phyloP scores from a whole-genome alignment of 2,888 invertebrate species.

The Hydroisotoma schaefferi region DNA sequence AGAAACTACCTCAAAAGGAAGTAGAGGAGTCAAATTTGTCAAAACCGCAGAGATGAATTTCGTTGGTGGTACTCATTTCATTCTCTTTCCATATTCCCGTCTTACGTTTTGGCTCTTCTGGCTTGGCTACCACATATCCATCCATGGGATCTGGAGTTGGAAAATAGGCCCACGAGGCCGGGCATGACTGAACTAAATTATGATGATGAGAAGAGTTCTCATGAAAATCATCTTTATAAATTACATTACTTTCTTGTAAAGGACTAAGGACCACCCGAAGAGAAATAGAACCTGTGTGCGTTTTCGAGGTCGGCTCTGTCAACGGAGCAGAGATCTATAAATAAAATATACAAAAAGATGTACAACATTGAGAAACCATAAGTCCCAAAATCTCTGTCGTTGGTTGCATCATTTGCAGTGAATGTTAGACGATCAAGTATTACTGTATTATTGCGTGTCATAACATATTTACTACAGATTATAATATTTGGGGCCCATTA shows the following conservation, averaged over 20 bases:
- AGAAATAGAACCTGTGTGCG: background rate
- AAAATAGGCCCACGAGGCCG: no score
- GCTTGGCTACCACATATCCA: no score
- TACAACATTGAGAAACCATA: no score
- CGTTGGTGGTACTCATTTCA: background rate
- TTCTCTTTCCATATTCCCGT: background rate
- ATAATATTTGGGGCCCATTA: no score
- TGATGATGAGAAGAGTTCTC: background rate
- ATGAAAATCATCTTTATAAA: background rate
- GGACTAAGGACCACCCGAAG: conserved; percentile 2
- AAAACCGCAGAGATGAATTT: background rate
- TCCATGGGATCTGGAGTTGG: no score
- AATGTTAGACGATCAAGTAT: background rate
- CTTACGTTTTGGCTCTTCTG: background rate
- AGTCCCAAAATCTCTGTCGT: no score
- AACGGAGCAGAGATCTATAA: background rate
- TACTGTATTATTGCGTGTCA: no score
- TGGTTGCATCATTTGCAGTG: no score
- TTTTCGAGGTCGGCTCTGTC: background rate
- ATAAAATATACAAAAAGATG: no score
- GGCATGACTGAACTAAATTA: background rate
- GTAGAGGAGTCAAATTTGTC: conserved; percentile 3
- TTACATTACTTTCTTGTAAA: background rate
- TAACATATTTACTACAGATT: no score
- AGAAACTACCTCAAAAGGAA: background rate